Percentiles rank a stretch among this genome's conserved stretches.
Conservation (phyloP, 2,888 invertebrate genomes). For the Calephelis perditalis region DNA sequence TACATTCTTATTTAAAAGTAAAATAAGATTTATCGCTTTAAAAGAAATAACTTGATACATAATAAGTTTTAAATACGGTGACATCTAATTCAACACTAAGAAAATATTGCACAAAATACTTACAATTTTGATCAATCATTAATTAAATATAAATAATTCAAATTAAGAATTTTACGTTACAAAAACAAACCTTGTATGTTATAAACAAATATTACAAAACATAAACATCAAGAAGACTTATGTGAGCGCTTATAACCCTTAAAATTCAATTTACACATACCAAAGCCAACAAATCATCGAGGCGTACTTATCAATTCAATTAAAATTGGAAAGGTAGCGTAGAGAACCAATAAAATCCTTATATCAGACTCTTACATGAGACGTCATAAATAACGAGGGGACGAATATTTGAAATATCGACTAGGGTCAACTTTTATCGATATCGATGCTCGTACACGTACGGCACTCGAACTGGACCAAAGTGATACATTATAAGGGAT, state of each 20-base stretch:
- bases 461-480: conserved; percentile 38
- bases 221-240: conserved; percentile 1
- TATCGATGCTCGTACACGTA: conserved; percentile 33
- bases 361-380: conserved; percentile 48
- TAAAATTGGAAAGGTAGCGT: conserved; percentile 44
- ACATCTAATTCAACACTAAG: too few relatives aligned
- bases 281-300: conserved; percentile 34
- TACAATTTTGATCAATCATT: too few relatives aligned
- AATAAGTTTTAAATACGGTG: too few relatives aligned
- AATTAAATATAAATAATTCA: too few relatives aligned
- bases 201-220: conserved; percentile 9
- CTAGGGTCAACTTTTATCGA: conserved; percentile 35
- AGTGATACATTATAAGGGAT: conserved; percentile 67
- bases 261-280: conserved; percentile 12
- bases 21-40: too few relatives aligned
- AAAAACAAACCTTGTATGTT: too few relatives aligned
- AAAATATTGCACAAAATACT: too few relatives aligned
- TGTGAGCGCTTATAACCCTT: not conserved
- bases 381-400: conserved; percentile 48
- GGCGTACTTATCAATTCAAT: conserved; percentile 52
- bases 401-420: conserved; percentile 45
- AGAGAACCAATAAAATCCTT: conserved; percentile 50
- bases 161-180: too few relatives aligned
- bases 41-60: too few relatives aligned
- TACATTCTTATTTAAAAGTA: too few relatives aligned